phyloP scores from a whole-genome alignment of 2,888 invertebrate genomes.

The Agrotis segetum region DNA sequence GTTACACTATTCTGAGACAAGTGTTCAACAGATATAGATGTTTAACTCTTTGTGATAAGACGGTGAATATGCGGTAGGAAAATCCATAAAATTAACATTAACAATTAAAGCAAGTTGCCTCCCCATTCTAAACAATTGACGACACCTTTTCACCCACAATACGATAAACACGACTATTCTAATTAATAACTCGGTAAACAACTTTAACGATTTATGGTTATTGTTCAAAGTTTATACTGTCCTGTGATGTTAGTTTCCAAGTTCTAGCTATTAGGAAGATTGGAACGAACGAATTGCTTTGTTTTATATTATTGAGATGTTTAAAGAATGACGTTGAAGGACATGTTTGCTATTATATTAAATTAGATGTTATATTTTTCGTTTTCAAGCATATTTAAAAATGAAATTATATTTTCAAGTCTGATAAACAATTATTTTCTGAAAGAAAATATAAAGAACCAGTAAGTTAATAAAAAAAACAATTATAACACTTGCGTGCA shows the following conservation, averaged over 20 bases:
- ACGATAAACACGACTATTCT: slow-evolving; percentile 48
- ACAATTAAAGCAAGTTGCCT: neutral
- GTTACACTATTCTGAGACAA: too few species aligned
- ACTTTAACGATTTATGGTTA: slow-evolving; percentile 62
- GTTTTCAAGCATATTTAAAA: neutral
- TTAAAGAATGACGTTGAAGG: too few species aligned
- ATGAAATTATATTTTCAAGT: neutral
- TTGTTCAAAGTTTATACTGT: slow-evolving; percentile 61
- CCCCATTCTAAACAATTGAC: slow-evolving; percentile 34
- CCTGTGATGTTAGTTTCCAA: slow-evolving; percentile 32
- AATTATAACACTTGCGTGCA: neutral
- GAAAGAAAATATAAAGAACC: neutral
- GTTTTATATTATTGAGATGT: neutral
- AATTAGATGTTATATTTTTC: too few species aligned
- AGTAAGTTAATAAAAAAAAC: slow-evolving; percentile 11
- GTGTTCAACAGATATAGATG: too few species aligned
- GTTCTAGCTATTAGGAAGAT: slow-evolving; percentile 26
- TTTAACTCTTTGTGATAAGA: too few species aligned
- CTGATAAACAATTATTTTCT: too few species aligned
- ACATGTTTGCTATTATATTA: too few species aligned
- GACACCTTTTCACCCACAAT: slow-evolving; percentile 6
- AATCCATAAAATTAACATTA: slow-evolving; percentile 2
- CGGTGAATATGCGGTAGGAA: too few species aligned
- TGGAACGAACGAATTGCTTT: slow-evolving; percentile 2
- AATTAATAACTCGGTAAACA: slow-evolving; percentile 59